A percentile compares a stretch with the other conserved stretches of the same genome.
phyloP scores from a whole-genome alignment of 1,140 invertebrate genomes.

The Pomacea maculata region DNA sequence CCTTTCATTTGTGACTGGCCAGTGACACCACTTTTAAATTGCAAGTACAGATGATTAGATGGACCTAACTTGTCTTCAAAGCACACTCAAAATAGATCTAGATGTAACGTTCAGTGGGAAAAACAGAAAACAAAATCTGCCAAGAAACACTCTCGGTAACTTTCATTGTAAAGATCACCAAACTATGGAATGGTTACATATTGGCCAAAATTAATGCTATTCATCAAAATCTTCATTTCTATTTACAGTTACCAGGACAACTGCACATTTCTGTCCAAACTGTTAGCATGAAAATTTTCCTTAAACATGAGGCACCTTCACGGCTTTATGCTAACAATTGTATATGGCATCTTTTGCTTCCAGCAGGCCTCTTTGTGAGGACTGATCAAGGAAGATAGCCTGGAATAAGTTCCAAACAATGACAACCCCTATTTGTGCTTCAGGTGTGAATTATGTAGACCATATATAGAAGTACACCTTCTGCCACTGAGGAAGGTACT shows the following conservation, averaged over 20 bases:
- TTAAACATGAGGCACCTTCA: neutral
- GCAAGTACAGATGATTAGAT: too few relatives aligned
- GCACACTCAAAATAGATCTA: too few relatives aligned
- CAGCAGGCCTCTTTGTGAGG: neutral
- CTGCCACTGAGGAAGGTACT: constrained; percentile 87
- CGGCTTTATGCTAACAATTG: neutral
- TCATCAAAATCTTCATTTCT: neutral
- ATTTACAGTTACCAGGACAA: neutral
- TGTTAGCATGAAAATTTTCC: too few relatives aligned
- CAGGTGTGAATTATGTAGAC: constrained; percentile 56
- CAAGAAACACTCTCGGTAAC: neutral
- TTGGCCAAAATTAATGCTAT: neutral
- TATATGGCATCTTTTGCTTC: neutral
- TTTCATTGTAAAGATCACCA: neutral
- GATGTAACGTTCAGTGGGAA: neutral
- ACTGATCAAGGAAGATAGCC: neutral
- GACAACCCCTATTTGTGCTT: neutral
- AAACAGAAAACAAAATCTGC: neutral
- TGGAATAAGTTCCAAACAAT: neutral
- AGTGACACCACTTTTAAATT: too few relatives aligned
- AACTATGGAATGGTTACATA: neutral
- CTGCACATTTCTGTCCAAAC: too few relatives aligned
- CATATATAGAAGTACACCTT: constrained; percentile 89
- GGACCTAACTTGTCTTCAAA: too few relatives aligned
- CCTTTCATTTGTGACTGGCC: too few relatives aligned